Base-by-base conservation (phyloP, 2,113 vertebrate species). In the Eulacestoma nigropectus region DNA sequence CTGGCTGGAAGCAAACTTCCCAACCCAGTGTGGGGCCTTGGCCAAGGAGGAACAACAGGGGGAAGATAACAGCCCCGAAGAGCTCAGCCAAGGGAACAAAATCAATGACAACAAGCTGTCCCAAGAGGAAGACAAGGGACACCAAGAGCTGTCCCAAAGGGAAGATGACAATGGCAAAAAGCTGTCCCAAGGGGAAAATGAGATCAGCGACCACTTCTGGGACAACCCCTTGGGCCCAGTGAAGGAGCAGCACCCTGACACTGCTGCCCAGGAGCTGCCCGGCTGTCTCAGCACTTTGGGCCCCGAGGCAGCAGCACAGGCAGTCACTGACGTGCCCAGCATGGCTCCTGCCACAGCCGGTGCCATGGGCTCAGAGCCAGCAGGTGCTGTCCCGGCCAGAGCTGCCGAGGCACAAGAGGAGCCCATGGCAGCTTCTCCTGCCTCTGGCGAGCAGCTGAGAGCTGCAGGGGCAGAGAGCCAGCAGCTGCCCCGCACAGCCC, bases 291-390 rank as follows among this genome's bases (percentile, higher is more conserved):
- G 44, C 33, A 8, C 33, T 68, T 49, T 35, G 64, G 42, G 44
- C 64, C 42, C 33, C 29, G 46, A 16, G 9, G 35, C 46, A 69
- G 67, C 33, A 68, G 65, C 46, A 49, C 25, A 37, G n/a, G 47
- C 46, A 21, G 26, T 50, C 3, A 0, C 47, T 50, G 67, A 37
- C 2, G 2, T 29, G 18, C 46, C 46, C 46, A 69, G 18, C 26
- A 11, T 1, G 0, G 18, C 46, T 69, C 9, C 46, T 16, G 46
- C 13, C 26, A 69, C 18, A 50, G n/a, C 26, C 25, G 0, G 64
- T 67, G 33, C 30, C 33, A 23, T 6, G 1, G 25, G 12, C 46
- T 35, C 13, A 2, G 33, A 35, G 17, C 33, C 65, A 21, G 25
- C 23, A 7, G 33, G 12, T 49, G 5, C 33, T 68, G 65, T 46